Evolutionary conservation across 2,797 vertebrate species (phyloP), one percentile per base, ranked within the genome.

Genomic region (Orestias chungarensis): DNA sequence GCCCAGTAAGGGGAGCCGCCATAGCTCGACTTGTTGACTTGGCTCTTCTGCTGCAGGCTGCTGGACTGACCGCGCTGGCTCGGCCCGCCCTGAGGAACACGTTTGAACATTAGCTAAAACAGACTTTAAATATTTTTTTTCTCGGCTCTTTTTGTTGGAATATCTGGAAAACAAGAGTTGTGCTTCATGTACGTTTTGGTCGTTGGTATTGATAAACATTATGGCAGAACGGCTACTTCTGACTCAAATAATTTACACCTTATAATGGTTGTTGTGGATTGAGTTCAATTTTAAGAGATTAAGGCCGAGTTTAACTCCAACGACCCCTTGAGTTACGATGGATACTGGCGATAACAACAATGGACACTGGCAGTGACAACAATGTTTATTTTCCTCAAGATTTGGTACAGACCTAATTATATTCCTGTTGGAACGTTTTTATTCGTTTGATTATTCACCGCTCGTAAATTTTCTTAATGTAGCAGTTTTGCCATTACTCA

Each of bases 1-100:
- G 96, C 97, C 97, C 97, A 99, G 93, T 98, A 98, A 4, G 96
- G 96, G 84, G 97, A 96, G 93, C 93, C 96, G 94, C 96, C 93
- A 0, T 98, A 99, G 94, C 95, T 85, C 27, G 96, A 95, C 93
- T 99, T 99, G 93, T 96, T 97, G 91, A 96, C 95, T 96, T 99
- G 97, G 93, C 96, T 95, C 95, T 99, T 98, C 94, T 97, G 96
- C 94, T 98, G 97, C 94, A 99, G 95, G 94, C 94, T 94, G 90
- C 92, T 96, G 87, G 96, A 94, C 91, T 97, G 97, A 84, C 91
- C 96, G 54, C 97, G 97, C 88, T 97, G 97, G 86, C 92, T 94
- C 0, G 96, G 95, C 79, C 96, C 96, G 59, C 95, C 96, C 97
- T 98, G 92, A 49, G 69, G 38, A 55, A 0, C 1, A 4, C 6